These are phyloP conservation scores for Axinella damicornis DNA, from an alignment of 37 sponge, comb jelly and placozoan species.

Conservation along the genomic window DNA sequence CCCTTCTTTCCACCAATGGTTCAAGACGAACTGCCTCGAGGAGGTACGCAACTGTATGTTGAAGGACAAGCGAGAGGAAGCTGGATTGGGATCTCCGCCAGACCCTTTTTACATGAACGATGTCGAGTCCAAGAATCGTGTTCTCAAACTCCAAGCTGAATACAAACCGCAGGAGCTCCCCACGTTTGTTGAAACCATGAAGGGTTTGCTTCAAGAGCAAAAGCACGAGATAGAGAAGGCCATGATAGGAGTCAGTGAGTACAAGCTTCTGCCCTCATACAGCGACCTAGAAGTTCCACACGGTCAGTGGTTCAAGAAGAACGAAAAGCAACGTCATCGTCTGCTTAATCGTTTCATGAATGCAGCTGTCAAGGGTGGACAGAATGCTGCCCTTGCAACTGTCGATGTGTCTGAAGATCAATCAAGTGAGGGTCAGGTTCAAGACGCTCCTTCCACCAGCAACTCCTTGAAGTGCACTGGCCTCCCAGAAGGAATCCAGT, in stretches of 20 bases:
- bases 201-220: conserved; percentile 7
- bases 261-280: too few species aligned
- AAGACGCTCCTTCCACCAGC: too few species aligned
- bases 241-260: conserved; percentile 23
- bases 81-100: conserved; percentile 44
- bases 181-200: conserved; percentile 46
- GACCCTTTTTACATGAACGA: conserved; percentile 42
- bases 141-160: conserved; percentile 18
- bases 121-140: conserved; percentile 35
- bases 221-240: conserved; percentile 16
- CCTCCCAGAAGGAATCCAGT: too few species aligned
- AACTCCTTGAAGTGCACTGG: too few species aligned
- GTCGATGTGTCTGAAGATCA: too few species aligned
- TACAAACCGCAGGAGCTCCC: conserved; percentile 8
- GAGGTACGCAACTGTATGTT: not conserved
- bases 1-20: conserved; percentile 36
- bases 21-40: conserved; percentile 3
- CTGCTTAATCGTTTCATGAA: too few species aligned
- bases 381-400: too few species aligned
- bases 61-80: not conserved
- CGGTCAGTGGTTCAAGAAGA: too few species aligned
- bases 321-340: too few species aligned
- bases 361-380: too few species aligned
- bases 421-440: too few species aligned
- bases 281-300: too few species aligned